These are phyloP conservation scores for Julus scanicus DNA, from an alignment of 2,888 invertebrate genomes.

Conservation along the genomic window DNA sequence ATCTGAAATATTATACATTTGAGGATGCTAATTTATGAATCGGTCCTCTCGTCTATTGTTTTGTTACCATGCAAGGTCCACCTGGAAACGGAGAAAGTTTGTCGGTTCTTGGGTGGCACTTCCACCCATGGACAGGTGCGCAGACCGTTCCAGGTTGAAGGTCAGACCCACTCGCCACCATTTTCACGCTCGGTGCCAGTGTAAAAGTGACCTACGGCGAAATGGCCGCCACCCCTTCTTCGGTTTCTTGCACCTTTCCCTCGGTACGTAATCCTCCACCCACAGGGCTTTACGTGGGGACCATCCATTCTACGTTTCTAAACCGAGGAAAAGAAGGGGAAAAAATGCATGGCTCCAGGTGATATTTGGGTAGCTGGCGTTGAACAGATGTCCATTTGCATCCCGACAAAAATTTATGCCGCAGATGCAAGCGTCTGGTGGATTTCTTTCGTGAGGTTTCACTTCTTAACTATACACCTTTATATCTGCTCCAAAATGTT, in stretches of 20 bases:
- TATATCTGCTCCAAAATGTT: too few relatives aligned
- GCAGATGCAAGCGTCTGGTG: not conserved
- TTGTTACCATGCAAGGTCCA: not conserved
- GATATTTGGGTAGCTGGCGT: slow-evolving; percentile 11
- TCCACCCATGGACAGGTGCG: not conserved
- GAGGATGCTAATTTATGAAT: not conserved
- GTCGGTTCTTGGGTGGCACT: not conserved
- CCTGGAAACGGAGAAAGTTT: not conserved
- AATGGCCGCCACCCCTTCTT: not conserved
- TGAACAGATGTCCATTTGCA: slow-evolving; percentile 20
- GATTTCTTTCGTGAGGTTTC: too few relatives aligned
- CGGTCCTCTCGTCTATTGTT: not conserved
- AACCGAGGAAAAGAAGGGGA: not conserved
- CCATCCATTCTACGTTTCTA: not conserved
- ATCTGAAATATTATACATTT: not conserved
- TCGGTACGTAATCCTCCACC: not conserved
- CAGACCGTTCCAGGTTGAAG: not conserved
- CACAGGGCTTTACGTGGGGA: not conserved
- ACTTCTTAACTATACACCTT: too few relatives aligned
- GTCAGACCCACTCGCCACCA: not conserved
- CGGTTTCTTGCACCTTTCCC: not conserved
- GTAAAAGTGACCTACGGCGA: not conserved
- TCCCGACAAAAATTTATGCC: not conserved
- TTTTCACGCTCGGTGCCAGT: not conserved
- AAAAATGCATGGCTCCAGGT: slow-evolving; percentile 3